These are phyloP conservation scores for Pseudomyrmex dendroicus DNA, from an alignment of 1,140 invertebrate genomes.

Conservation along the genomic window DNA sequence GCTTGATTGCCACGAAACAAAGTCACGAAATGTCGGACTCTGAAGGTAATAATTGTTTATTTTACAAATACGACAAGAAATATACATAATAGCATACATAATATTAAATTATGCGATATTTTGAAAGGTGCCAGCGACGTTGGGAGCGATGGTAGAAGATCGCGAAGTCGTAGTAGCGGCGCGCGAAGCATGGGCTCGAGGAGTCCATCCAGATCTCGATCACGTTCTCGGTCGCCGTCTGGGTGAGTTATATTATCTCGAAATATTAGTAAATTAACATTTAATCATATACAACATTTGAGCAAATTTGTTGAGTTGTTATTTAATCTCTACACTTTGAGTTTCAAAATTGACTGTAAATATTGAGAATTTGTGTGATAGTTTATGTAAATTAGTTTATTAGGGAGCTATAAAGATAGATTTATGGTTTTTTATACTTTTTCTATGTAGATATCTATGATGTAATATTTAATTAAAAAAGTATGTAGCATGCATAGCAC, in stretches of 20 bases:
- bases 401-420: no score
- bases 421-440: no score
- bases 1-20: no score
- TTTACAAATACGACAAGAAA: neutral
- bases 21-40: conserved; percentile 79
- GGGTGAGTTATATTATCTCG: conserved; percentile 59
- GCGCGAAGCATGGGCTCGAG: conserved; percentile 66
- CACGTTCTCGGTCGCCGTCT: conserved; percentile 72
- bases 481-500: no score
- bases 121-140: conserved; percentile 66
- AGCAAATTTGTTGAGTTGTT: no score
- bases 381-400: no score
- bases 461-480: no score
- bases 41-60: conserved; percentile 67
- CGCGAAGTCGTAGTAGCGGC: conserved; percentile 69
- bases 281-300: no score
- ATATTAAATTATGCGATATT: conserved; percentile 26
- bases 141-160: conserved; percentile 64
- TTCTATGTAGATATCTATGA: no score
- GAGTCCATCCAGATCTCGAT: conserved; percentile 71
- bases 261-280: neutral
- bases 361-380: no score
- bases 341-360: no score
- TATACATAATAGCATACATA: neutral
- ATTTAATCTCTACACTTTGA: no score